Evolutionary conservation across 2,113 vertebrate genomes (phyloP), one percentile per base, ranked within the genome.

Genomic region (Oryzias woworae): DNA sequence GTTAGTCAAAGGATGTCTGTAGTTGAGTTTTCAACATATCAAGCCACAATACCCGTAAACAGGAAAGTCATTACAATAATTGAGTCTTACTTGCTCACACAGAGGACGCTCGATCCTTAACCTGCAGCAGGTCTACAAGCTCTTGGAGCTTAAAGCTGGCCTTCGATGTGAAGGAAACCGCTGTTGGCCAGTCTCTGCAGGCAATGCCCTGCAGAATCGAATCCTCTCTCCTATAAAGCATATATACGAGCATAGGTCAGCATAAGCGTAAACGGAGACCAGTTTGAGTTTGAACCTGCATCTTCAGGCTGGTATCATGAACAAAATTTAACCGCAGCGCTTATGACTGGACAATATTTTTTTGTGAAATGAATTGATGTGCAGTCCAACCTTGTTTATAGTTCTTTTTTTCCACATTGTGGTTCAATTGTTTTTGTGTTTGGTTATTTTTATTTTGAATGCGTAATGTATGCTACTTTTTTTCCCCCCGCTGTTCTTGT

Each of bases 401-500:
- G 48, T 62, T 75, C 58, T 48, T 64, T 74, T 77, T 80, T 82
- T 70, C 77, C 47, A 78, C 77, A 85, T 45, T 78, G 74, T 83
- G 73, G 72, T 52, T 75, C 81, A 60, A 80, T 80, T 81, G 56
- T 71, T 78, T 75, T 78, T 84, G 59, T 80, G 71, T 71, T 60
- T 61, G 20, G 50, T 65, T 60, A 71, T 62, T 65, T 67, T 78
- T 80, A 60, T 72, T 70, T 68, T 55, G 69, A 64, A 65, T 77
- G 71, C 71, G 82, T 77, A 80, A 71, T 62, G 75, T 74, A 67
- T 68, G 64, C 63, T 80, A 48, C 58, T 73, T 53, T 28, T 65
- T 70, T 85, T 82, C 81, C 81, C 79, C 90, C 84, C 79, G 88
- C 90, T 91, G 77, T 87, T 90, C 12, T 90, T 89, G 93, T 95